Evolutionary conservation across 2,888 invertebrate species (phyloP).

Genomic region (Schizotus pectinicornis): DNA sequence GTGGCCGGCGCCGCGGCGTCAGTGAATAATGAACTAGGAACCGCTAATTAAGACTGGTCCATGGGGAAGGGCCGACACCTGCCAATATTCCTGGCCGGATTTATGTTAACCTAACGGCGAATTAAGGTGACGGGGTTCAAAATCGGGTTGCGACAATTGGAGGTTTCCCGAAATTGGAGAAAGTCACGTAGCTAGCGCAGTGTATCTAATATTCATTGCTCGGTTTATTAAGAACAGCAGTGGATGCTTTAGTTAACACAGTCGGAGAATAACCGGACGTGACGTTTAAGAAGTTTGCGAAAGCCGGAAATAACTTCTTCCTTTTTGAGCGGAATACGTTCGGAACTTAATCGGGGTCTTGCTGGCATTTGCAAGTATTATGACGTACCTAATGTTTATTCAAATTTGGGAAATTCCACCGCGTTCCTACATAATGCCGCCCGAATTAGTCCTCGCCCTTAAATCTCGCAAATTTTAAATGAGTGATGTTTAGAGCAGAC

Average conservation of each 20-base stretch:
- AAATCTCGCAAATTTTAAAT: too few species aligned
- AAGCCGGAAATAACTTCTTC: conserved; percentile 42
- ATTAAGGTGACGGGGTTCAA: conserved; percentile 33
- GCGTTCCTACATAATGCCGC: conserved; percentile 23
- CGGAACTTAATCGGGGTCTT: conserved; percentile 36
- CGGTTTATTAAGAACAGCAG: conserved; percentile 37
- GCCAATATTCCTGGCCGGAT: conserved; percentile 53
- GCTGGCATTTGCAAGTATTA: conserved; percentile 38
- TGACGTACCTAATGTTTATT: conserved; percentile 26
- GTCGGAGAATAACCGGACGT: conserved; percentile 36
- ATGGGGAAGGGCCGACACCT: conserved; percentile 55
- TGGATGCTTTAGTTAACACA: conserved; percentile 34
- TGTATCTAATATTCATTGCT: conserved; percentile 37
- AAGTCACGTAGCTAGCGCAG: too few species aligned
- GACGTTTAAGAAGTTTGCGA: conserved; percentile 40
- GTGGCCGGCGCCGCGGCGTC: conserved; percentile 49
- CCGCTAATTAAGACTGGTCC: conserved; percentile 58
- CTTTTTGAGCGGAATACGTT: conserved; percentile 36
- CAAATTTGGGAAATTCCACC: conserved; percentile 26
- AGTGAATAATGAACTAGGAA: conserved; percentile 57
- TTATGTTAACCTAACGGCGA: conserved; percentile 47
- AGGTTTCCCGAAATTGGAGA: too few species aligned
- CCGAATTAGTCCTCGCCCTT: conserved; percentile 16
- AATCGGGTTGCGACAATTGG: too few species aligned
- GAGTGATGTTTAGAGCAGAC: too few species aligned